Percentiles rank a stretch among this genome's conserved stretches.
Conservation (phyloP, 2,797 vertebrate genomes). For the Iguana delicatissima region DNA sequence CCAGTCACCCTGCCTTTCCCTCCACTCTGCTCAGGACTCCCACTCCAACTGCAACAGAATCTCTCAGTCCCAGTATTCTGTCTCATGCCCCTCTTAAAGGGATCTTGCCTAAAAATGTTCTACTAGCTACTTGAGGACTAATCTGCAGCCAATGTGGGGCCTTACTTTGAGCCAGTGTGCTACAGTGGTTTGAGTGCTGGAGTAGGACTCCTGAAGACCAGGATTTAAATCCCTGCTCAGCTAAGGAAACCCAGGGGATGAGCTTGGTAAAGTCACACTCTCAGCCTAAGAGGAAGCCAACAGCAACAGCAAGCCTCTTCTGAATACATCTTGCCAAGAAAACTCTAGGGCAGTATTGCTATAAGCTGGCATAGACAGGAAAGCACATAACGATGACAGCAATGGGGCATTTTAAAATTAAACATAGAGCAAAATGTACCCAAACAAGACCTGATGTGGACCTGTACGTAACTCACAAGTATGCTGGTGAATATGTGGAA, state of each 20-base stretch:
- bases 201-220: no score
- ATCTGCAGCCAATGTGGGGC: not conserved
- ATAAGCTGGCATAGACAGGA: no score
- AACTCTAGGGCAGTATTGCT: no score
- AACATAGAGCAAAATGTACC: not conserved
- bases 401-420: no score
- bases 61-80: constrained; percentile 6
- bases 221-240: no score
- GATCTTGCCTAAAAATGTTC: not conserved
- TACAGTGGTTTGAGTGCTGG: not conserved
- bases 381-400: no score
- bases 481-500: not conserved
- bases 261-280: no score
- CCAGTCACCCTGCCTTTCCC: not conserved
- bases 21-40: not conserved
- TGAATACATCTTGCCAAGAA: no score
- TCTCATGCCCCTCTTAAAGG: constrained; percentile 2
- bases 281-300: no score
- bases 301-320: no score
- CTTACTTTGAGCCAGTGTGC: not conserved
- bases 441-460: not conserved
- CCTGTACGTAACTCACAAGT: not conserved
- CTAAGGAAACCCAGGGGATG: no score
- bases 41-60: constrained; percentile 38
- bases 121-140: not conserved